These are phyloP conservation scores for Chelonoidis abingdonii DNA, from an alignment of 2,113 vertebrate species.

Conservation along the genomic window DNA sequence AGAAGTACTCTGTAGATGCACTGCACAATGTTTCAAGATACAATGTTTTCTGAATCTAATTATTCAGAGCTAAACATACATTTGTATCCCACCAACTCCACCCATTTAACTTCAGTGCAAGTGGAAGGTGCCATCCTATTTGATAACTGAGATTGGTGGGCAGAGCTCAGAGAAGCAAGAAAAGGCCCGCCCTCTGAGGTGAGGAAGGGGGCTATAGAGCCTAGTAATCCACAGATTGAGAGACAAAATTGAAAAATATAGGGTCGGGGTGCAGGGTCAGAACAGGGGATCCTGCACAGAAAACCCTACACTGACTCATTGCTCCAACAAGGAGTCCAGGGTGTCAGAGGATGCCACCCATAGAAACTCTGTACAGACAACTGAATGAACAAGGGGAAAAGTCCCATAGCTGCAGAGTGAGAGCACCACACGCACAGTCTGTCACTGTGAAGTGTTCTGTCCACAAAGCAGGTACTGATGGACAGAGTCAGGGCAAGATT, in stretches of 20 bases:
- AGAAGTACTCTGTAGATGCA: not conserved
- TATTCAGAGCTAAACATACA: not conserved
- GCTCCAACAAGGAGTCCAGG: not conserved
- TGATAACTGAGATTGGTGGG: not conserved
- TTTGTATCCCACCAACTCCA: not conserved
- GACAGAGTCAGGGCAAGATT: too few relatives aligned
- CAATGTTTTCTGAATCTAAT: not conserved
- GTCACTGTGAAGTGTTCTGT: too few relatives aligned
- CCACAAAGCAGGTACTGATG: too few relatives aligned
- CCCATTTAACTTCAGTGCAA: not conserved
- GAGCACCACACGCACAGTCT: too few relatives aligned
- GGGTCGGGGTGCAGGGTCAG: not conserved
- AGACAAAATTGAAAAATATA: not conserved
- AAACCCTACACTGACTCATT: not conserved
- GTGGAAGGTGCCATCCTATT: not conserved
- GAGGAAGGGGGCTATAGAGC: not conserved
- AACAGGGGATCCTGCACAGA: not conserved
- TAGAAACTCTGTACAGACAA: not conserved
- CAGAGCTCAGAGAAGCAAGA: not conserved
- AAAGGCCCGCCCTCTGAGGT: too few relatives aligned
- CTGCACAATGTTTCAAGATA: not conserved
- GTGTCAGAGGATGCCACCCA: not conserved
- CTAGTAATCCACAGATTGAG: not conserved
- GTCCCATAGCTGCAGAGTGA: too few relatives aligned
- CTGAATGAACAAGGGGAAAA: not conserved